Evolutionary conservation across 2,113 vertebrate genomes (phyloP).

Genomic region (Egretta garzetta): DNA sequence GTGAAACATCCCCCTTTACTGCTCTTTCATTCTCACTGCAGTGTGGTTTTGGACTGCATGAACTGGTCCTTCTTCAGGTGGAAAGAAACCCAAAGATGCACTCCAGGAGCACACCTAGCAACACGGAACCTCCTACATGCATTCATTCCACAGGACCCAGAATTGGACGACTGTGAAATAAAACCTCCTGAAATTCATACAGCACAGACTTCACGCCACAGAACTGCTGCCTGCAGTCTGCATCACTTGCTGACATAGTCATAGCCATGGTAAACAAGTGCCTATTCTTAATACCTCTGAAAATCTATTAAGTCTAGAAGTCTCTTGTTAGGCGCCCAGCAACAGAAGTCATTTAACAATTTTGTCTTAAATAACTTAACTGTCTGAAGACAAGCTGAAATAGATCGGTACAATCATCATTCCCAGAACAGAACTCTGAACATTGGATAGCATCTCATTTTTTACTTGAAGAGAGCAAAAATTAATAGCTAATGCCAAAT

Average conservation of each 20-base stretch:
- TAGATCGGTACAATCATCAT: neutral
- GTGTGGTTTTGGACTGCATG: neutral
- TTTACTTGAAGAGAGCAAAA: neutral
- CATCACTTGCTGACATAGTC: neutral
- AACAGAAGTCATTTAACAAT: neutral
- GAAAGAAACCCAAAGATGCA: neutral
- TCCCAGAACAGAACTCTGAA: neutral
- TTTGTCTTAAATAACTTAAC: neutral
- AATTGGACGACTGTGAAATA: neutral
- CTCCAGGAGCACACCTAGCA: neutral
- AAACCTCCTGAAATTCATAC: neutral
- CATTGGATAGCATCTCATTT: neutral
- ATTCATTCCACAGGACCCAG: neutral
- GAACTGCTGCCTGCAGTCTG: neutral
- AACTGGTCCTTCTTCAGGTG: neutral
- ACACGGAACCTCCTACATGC: rapidly evolving
- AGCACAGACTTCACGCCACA: neutral
- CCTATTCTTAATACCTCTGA: neutral
- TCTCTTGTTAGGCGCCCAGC: neutral
- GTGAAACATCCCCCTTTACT: neutral
- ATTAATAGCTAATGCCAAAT: neutral
- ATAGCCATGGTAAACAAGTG: neutral
- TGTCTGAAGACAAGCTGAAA: neutral
- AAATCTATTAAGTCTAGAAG: neutral
- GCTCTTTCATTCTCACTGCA: neutral